Evolutionary conservation across 2,797 vertebrate species (phyloP).

Genomic region (Acrocephalus scirpaceus): DNA sequence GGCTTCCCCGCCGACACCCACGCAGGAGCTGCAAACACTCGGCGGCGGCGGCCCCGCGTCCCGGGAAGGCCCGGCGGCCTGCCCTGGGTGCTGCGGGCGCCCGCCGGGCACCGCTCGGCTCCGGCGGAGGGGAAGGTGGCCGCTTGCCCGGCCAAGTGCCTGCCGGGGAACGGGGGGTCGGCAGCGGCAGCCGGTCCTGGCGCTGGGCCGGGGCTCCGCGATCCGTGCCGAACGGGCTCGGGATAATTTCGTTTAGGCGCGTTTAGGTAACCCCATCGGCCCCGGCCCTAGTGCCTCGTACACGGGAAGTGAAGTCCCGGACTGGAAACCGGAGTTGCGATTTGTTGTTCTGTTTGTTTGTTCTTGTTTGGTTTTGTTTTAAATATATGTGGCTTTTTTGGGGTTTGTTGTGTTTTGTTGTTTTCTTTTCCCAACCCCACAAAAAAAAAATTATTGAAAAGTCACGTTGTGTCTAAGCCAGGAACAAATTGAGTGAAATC

Average conservation of each 20-base stretch:
- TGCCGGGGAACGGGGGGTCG: too few relatives aligned
- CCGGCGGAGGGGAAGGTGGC: background rate
- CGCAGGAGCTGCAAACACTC: background rate
- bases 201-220: background rate
- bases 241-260: background rate
- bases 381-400: background rate
- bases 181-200: background rate
- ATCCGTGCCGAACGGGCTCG: background rate
- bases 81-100: background rate
- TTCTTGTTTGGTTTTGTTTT: background rate
- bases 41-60: background rate
- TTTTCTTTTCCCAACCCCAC: accelerated
- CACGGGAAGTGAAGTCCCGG: background rate
- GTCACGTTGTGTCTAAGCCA: background rate
- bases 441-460: background rate
- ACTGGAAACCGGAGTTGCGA: background rate
- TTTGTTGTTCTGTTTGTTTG: background rate
- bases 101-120: background rate
- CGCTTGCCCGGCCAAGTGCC: background rate
- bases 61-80: background rate
- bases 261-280: background rate
- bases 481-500: background rate
- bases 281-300: background rate
- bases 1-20: background rate
- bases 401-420: background rate